These are phyloP conservation scores for Mus musculus DNA, from an alignment of 2,113 vertebrate genomes.

Conservation along the genomic window GRCm39 chr7:117043001-117043500, in stretches of 20 bases:
- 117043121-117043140: background rate
- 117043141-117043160: background rate
- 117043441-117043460: background rate
- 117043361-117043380: background rate
- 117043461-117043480: background rate
- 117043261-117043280: background rate
- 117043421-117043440: fast-evolving
- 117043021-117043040: background rate
- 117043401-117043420: background rate
- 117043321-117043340: background rate
- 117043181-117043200: background rate
- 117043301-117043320: background rate
- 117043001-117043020: background rate
- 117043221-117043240: background rate
- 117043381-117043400: background rate
- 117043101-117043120: background rate
- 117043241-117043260: background rate
- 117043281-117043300: no score
- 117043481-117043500: background rate
- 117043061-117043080: background rate
- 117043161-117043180: background rate
- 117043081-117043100: background rate
- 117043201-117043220: background rate
- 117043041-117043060: background rate
- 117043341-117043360: background rate